Evolutionary conservation across 1,140 invertebrate species (phyloP).

Genomic region (Metaphire vulgaris): DNA sequence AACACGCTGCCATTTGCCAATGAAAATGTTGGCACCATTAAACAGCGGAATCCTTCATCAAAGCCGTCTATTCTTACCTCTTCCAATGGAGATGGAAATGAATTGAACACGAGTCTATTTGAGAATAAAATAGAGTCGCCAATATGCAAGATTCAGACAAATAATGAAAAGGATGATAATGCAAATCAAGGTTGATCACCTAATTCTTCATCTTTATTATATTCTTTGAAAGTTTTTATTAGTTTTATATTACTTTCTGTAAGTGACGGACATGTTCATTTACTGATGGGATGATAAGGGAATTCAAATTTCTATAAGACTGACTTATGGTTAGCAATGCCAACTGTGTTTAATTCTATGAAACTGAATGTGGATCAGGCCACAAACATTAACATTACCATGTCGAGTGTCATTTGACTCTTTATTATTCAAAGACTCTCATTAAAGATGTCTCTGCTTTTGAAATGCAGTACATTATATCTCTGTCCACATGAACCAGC

Average conservation of each 20-base stretch:
- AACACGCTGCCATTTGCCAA: constrained; percentile 96
- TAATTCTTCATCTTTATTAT: background rate
- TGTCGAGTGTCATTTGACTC: background rate
- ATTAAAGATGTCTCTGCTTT: background rate
- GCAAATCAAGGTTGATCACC: background rate
- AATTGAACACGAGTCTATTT: constrained; percentile 11
- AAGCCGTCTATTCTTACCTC: background rate
- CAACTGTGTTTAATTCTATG: background rate
- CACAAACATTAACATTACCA: background rate
- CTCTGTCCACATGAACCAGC: too few relatives aligned
- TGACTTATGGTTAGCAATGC: too few relatives aligned
- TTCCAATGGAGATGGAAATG: background rate
- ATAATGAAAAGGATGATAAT: background rate
- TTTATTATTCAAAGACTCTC: background rate
- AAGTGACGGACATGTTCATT: background rate
- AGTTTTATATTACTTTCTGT: background rate
- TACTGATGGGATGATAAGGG: background rate
- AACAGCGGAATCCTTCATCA: constrained; percentile 58
- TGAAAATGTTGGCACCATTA: constrained; percentile 96
- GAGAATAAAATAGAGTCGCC: background rate
- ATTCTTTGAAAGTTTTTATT: background rate
- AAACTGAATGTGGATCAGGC: background rate
- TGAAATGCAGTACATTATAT: too few relatives aligned
- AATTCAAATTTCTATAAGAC: background rate
- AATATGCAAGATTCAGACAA: background rate